Percentiles rank a stretch among this genome's conserved stretches.
Evolutionary conservation across 2,888 invertebrate genomes (phyloP).

Genomic region (Toxonevra muliebris): DNA sequence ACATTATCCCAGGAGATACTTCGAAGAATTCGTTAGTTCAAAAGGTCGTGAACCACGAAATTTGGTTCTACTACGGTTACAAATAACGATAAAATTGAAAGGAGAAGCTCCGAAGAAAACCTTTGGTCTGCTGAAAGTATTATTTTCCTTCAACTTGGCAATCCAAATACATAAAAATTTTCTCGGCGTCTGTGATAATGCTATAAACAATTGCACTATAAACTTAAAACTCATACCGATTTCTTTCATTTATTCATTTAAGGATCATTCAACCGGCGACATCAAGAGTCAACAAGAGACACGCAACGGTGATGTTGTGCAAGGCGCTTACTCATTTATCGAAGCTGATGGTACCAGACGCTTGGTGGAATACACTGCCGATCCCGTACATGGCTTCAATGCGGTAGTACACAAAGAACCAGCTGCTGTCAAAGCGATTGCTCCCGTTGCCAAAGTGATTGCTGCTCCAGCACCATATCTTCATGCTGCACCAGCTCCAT

Average conservation of each 20-base stretch:
- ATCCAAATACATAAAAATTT: neutral
- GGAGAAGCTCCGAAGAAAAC: too few species aligned
- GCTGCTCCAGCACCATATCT: conserved; percentile 50
- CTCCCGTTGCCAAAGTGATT: conserved; percentile 60
- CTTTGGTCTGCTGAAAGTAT: too few species aligned
- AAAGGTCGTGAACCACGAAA: too few species aligned
- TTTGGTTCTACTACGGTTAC: too few species aligned
- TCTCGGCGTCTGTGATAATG: neutral
- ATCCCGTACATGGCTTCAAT: conserved; percentile 70
- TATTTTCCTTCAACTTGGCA: neutral
- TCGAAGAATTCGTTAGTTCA: too few species aligned
- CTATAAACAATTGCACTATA: too few species aligned
- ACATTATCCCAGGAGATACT: neutral
- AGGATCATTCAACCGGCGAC: conserved; percentile 68
- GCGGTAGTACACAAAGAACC: conserved; percentile 69
- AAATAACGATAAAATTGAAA: too few species aligned
- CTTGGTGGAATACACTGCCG: conserved; percentile 69
- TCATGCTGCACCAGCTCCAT: conserved; percentile 49
- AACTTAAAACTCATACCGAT: neutral
- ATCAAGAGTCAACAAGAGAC: conserved; percentile 68
- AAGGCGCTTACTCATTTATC: conserved; percentile 68
- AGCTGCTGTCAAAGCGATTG: conserved; percentile 49
- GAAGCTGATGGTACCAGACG: conserved; percentile 70
- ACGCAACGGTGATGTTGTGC: conserved; percentile 68
- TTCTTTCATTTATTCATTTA: neutral